Evolutionary conservation across 2,888 invertebrate genomes (phyloP).

Genomic region (Patella caerulea): DNA sequence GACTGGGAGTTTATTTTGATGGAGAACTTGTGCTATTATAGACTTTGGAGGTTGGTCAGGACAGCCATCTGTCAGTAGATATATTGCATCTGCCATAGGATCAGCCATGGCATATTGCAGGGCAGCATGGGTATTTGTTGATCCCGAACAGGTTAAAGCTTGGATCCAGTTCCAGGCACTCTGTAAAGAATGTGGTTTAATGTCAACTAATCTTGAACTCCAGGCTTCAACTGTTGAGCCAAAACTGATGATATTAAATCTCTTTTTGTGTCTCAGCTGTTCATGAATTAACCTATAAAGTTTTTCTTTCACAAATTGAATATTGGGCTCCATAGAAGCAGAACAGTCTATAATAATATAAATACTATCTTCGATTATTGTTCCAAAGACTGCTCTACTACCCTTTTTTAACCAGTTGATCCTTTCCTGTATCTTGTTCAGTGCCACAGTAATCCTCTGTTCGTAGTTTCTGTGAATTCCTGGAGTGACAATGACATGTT

Average conservation of each 20-base stretch:
- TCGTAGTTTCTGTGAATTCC: conserved; percentile 69
- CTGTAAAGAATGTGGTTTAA: conserved; percentile 66
- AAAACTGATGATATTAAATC: conserved; percentile 69
- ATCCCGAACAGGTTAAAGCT: conserved; percentile 67
- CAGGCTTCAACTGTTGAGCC: conserved; percentile 64
- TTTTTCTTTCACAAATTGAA: conserved; percentile 70
- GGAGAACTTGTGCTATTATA: conserved; percentile 69
- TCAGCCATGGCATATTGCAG: conserved; percentile 68
- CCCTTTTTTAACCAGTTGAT: conserved; percentile 71
- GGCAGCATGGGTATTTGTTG: conserved; percentile 70
- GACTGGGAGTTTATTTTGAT: conserved; percentile 68
- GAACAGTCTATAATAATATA: conserved; percentile 71
- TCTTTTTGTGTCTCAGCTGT: conserved; percentile 70
- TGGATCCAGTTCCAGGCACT: conserved; percentile 67
- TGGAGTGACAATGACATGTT: conserved; percentile 71
- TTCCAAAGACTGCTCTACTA: conserved; percentile 71
- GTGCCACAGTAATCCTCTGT: conserved; percentile 58
- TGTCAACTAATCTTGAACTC: conserved; percentile 69
- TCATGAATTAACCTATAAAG: conserved; percentile 70
- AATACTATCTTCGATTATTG: conserved; percentile 70
- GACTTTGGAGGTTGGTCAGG: conserved; percentile 71
- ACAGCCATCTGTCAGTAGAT: conserved; percentile 70
- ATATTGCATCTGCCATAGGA: conserved; percentile 69
- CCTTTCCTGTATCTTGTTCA: conserved; percentile 65
- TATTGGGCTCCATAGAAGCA: conserved; percentile 69